phyloP scores from a whole-genome alignment of 1,140 invertebrate genomes.

The Drosophila carrolli region DNA sequence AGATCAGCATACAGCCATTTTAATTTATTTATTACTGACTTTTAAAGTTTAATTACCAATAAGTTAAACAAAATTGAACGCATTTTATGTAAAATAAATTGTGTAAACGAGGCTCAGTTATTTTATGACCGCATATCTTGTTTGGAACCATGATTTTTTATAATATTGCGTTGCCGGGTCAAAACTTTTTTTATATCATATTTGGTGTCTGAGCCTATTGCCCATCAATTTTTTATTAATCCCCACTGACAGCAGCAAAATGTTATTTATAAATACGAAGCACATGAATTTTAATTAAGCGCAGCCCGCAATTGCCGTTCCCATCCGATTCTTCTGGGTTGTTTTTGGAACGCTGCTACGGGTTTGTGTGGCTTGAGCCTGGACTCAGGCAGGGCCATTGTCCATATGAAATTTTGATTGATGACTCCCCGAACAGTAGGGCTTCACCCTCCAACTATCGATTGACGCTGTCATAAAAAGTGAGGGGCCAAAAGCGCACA shows the following conservation, averaged over 20 bases:
- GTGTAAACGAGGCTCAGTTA: constrained; percentile 8
- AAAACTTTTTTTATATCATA: neutral
- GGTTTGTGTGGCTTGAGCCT: constrained; percentile 4
- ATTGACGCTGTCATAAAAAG: constrained; percentile 79
- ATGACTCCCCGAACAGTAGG: constrained; percentile 57
- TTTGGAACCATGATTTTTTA: neutral
- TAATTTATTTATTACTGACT: neutral
- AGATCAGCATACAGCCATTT: neutral
- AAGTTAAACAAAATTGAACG: neutral
- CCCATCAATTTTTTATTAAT: constrained; percentile 53
- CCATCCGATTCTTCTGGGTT: neutral
- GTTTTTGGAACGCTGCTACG: neutral
- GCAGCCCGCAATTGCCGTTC: constrained; percentile 36
- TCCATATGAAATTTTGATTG: constrained; percentile 81
- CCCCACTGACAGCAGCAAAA: constrained; percentile 35
- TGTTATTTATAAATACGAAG: constrained; percentile 63
- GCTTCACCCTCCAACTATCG: constrained; percentile 57
- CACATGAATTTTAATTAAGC: constrained; percentile 74
- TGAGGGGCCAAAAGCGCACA: constrained; percentile 47
- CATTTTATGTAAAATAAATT: constrained; percentile 18
- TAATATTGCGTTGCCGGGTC: neutral
- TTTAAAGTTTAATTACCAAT: neutral
- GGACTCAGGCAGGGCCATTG: constrained; percentile 41
- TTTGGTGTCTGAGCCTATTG: constrained; percentile 1
- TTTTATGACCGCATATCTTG: constrained; percentile 10